Percentiles rank a stretch among this genome's conserved stretches.
Evolutionary conservation across 2,888 invertebrate genomes (phyloP).

Genomic region (Dinocampus coccinellae): DNA sequence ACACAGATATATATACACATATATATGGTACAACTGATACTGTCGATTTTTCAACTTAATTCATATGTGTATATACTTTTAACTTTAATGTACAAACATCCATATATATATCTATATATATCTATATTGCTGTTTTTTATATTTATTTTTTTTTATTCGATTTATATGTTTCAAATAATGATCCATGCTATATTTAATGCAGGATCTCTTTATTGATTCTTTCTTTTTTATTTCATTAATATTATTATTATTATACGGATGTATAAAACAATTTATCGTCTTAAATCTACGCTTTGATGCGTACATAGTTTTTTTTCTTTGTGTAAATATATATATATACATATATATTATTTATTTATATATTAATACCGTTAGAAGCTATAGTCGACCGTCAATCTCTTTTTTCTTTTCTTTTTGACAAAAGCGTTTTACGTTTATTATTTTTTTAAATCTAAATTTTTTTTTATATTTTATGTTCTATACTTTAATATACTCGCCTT

Average conservation of each 20-base stretch:
- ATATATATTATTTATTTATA: not conserved
- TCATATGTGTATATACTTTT: not conserved
- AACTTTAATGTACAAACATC: too few species aligned
- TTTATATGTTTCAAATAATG: slow-evolving; percentile 27
- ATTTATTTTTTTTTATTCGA: slow-evolving; percentile 33
- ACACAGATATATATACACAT: not conserved
- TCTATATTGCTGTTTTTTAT: slow-evolving; percentile 28
- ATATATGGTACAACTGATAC: not conserved
- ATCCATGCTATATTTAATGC: slow-evolving; percentile 37
- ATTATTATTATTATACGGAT: slow-evolving; percentile 17
- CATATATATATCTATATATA: not conserved
- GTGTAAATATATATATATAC: not conserved
- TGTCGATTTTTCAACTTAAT: not conserved
- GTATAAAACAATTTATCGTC: slow-evolving; percentile 22
- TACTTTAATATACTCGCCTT: not conserved
- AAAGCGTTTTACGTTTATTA: slow-evolving; percentile 1
- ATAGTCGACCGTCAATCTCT: not conserved
- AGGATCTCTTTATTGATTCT: slow-evolving; percentile 44
- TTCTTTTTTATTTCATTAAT: slow-evolving; percentile 4
- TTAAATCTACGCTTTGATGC: slow-evolving; percentile 28
- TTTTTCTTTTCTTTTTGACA: not conserved
- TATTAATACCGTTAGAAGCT: not conserved
- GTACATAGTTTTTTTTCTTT: slow-evolving; percentile 14
- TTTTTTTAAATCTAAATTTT: slow-evolving; percentile 15
- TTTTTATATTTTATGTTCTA: slow-evolving; percentile 14